Evolutionary conservation across 2,113 vertebrate genomes (phyloP).

Genomic region (Coreoperca whiteheadi): DNA sequence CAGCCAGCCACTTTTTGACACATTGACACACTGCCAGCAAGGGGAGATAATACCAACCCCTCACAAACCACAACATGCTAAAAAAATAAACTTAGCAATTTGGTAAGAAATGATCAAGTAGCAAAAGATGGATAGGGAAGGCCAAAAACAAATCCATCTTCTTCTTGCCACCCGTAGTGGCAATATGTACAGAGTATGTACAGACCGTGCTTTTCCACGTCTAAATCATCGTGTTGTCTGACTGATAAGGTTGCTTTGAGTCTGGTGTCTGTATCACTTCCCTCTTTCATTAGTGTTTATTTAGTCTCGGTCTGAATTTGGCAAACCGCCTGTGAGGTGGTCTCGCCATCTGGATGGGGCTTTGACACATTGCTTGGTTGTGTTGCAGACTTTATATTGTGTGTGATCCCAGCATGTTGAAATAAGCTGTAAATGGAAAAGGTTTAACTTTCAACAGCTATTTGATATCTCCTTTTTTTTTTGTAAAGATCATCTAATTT

Average conservation of each 20-base stretch:
- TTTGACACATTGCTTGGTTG: neutral
- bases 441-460: conserved; percentile 7
- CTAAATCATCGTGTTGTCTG: neutral
- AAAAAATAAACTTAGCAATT: neutral
- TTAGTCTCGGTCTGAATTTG: neutral
- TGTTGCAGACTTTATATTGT: neutral
- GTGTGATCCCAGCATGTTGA: conserved; percentile 13
- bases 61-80: neutral
- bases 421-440: neutral
- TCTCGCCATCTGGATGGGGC: conserved; percentile 21
- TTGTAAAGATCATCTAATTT: neutral
- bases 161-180: too few species aligned
- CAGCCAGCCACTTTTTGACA: neutral
- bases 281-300: neutral
- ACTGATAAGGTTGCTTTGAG: neutral
- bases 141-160: too few species aligned
- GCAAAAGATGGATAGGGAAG: too few species aligned
- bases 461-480: neutral
- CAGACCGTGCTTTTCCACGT: neutral
- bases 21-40: neutral
- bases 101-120: too few species aligned
- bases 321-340: neutral
- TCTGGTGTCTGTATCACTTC: neutral
- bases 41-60: neutral
- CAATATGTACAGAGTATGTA: neutral